These are phyloP conservation scores for Prolemur simus DNA, from an alignment of 2,113 vertebrate species.

Conservation along the genomic window DNA sequence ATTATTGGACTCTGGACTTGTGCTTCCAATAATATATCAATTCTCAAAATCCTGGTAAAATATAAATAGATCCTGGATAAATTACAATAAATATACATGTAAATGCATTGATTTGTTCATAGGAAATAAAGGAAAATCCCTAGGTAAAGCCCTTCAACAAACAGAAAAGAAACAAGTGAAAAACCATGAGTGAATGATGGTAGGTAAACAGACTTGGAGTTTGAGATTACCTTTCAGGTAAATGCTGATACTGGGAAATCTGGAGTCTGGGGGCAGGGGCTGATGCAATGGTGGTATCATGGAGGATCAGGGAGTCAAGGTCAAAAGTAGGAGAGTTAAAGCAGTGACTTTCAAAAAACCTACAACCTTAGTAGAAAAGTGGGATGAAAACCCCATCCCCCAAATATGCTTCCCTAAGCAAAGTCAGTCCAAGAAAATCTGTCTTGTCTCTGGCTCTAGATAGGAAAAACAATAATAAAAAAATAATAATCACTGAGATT, in stretches of 20 bases:
- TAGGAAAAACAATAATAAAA: neutral
- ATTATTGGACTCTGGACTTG: neutral
- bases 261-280: neutral
- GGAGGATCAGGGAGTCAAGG: neutral
- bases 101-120: neutral
- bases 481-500: neutral
- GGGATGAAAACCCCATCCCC: neutral
- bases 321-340: neutral
- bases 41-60: conserved; percentile 35
- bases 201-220: neutral
- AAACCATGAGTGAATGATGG: neutral
- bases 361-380: neutral
- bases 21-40: neutral
- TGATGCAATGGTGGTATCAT: neutral
- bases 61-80: neutral
- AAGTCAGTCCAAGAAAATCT: neutral
- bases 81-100: conserved; percentile 1
- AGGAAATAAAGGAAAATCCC: neutral
- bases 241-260: neutral
- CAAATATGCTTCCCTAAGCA: neutral
- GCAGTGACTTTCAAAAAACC: neutral
- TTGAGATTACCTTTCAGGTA: neutral
- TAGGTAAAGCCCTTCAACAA: neutral
- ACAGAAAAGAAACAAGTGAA: neutral
- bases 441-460: neutral